Base-by-base conservation (phyloP, 2,113 vertebrate species). In the Sterna hirundo region DNA sequence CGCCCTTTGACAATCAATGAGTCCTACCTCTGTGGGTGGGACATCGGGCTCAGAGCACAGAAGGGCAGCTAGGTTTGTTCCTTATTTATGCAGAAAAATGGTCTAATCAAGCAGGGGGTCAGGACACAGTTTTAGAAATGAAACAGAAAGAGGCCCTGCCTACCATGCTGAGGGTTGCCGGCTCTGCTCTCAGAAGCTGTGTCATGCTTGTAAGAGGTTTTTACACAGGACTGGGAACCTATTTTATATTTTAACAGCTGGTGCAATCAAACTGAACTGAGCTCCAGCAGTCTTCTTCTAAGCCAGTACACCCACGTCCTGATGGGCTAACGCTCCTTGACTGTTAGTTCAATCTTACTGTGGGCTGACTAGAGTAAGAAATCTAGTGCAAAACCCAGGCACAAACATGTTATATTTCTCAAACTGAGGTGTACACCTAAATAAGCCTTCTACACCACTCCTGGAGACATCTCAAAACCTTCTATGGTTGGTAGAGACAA, bases 1-100 rank as follows among this genome's bases (percentile, higher is more conserved):
- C 0, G 9, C 2, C 25, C 2, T 71, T 27, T 71, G 76, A 32
- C 38, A 47, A 13, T 57, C 21, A 44, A 11, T 20, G 44, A 36
- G 40, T 44, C 52, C 38, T 55, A 11, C 36, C 25, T 62, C 32
- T 42, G 40, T 19, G 22, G 26, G 44, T 13, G 29, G 38, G 25
- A 64, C 3, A 6, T 16, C 0, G 1, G 44, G 19, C 15, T 52
- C 29, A 52, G 13, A 58, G 18, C 21, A 29, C 3, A 42, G 58
- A 72, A 54, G 15, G 13, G 25, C 57, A 65, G 29, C 6, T 15
- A 47, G 5, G 6, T 71, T 82, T 65, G 6, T 27, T 78, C 42
- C 29, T 74, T 62, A 68, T 15, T 69, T 60, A 51, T 52, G 42
- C 29, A 79, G 36, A n/a, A 34, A 64, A 83, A 15, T 7, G 4